These are phyloP conservation scores for Mylabris sibirica DNA, from an alignment of 2,888 invertebrate species.

Conservation along the genomic window DNA sequence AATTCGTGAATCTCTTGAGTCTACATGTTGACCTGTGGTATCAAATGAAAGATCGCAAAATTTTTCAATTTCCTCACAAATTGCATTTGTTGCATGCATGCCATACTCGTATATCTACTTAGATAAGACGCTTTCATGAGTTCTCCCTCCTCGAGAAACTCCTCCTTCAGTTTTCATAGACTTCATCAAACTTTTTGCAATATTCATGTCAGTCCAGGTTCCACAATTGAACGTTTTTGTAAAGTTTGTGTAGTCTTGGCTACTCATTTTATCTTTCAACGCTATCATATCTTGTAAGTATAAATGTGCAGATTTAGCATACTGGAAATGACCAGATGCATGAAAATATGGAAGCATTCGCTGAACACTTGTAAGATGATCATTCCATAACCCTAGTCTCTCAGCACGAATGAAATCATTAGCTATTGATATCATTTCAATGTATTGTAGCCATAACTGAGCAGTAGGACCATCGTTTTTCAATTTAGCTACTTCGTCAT, in stretches of 20 bases:
- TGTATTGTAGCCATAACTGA: no score
- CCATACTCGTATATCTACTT: not conserved
- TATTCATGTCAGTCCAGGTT: constrained; percentile 27
- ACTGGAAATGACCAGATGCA: no score
- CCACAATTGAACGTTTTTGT: constrained; percentile 29
- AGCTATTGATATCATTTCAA: no score
- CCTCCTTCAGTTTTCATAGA: constrained; percentile 20
- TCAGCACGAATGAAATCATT: no score
- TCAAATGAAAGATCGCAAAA: constrained; percentile 43
- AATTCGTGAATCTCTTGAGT: constrained; percentile 53
- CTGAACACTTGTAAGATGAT: no score
- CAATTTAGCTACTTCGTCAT: no score
- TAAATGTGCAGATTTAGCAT: no score
- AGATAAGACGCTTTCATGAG: not conserved
- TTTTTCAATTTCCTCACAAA: constrained; percentile 50
- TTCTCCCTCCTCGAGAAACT: not conserved
- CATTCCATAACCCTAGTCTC: no score
- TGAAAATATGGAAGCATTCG: no score
- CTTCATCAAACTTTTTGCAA: constrained; percentile 26
- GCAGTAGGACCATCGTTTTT: no score
- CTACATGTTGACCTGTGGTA: constrained; percentile 53
- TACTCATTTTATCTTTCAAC: constrained; percentile 24
- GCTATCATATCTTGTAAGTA: no score
- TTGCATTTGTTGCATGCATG: constrained; percentile 41
- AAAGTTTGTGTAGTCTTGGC: constrained; percentile 24